Evolutionary conservation across 2,797 vertebrate species (phyloP).

Genomic region (Arremon aurantiirostris): DNA sequence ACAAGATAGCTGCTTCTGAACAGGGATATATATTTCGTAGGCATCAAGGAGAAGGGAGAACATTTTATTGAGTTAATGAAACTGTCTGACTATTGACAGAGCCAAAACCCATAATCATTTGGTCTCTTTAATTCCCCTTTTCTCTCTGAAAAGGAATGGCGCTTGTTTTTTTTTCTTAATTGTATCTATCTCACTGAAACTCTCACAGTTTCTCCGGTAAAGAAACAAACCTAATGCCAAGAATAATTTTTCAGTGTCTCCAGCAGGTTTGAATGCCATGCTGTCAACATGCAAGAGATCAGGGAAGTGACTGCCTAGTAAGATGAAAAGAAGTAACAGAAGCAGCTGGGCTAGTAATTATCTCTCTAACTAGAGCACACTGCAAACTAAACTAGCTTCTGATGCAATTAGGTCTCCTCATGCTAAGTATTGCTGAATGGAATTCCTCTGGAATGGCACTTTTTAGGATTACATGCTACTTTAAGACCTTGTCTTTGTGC

Average conservation of each 20-base stretch:
- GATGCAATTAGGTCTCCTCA: not conserved
- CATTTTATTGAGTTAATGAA: not conserved
- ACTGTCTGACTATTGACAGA: not conserved
- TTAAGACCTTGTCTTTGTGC: constrained; percentile 4
- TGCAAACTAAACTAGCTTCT: not conserved
- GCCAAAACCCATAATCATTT: not conserved
- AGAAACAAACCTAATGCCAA: not conserved
- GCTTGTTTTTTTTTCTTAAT: not conserved
- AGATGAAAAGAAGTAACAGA: constrained; percentile 1
- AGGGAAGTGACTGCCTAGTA: not conserved
- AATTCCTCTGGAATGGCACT: constrained; percentile 47
- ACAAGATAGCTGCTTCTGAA: not conserved
- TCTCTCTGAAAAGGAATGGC: not conserved
- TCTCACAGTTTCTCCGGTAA: not conserved
- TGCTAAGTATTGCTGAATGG: not conserved
- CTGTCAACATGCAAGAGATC: not conserved
- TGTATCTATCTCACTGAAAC: not conserved
- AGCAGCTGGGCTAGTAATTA: constrained; percentile 32
- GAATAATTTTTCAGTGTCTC: constrained; percentile 29
- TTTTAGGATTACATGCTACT: constrained; percentile 24
- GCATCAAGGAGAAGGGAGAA: not conserved
- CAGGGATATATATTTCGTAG: not conserved
- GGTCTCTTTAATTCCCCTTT: not conserved
- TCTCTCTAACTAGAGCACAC: not conserved
- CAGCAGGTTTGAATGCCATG: not conserved